phyloP scores from a whole-genome alignment of 64 coral and sea anemone species.

The Montipora cactus region DNA sequence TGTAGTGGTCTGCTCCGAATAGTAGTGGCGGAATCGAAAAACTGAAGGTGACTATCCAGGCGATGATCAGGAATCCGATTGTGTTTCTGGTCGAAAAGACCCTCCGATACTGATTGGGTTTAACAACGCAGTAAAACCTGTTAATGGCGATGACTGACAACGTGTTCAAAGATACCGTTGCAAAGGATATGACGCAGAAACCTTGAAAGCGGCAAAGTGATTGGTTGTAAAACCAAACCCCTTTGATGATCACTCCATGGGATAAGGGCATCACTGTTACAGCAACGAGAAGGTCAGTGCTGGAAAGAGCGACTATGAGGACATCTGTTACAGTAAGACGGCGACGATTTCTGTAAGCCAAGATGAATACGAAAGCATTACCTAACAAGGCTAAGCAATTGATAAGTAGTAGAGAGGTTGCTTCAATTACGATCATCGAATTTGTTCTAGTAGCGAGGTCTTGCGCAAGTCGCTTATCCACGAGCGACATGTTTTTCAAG shows the following conservation, averaged over 20 bases:
- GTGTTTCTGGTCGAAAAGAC: slow-evolving; percentile 75
- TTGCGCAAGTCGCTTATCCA: neutral
- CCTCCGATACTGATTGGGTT: slow-evolving; percentile 72
- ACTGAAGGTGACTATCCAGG: neutral
- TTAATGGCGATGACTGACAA: slow-evolving; percentile 85
- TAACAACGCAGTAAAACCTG: slow-evolving; percentile 89
- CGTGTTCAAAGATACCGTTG: slow-evolving; percentile 61
- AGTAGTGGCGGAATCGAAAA: neutral
- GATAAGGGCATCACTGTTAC: slow-evolving; percentile 68
- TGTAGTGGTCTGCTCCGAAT: neutral
- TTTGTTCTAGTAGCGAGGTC: slow-evolving; percentile 2
- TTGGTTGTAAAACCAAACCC: slow-evolving; percentile 59
- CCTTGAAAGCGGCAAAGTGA: slow-evolving; percentile 74
- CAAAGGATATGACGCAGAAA: slow-evolving; percentile 68
- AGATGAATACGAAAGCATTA: slow-evolving; percentile 61
- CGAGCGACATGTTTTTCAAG: neutral
- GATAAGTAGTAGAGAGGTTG: slow-evolving; percentile 54
- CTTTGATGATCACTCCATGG: slow-evolving; percentile 51
- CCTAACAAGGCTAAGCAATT: slow-evolving; percentile 68
- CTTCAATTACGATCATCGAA: slow-evolving; percentile 53
- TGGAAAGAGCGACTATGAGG: slow-evolving; percentile 69
- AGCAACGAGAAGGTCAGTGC: slow-evolving; percentile 68
- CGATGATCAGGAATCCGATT: slow-evolving; percentile 32
- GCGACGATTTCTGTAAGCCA: slow-evolving; percentile 71
- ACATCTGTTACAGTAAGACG: slow-evolving; percentile 72